Percentiles rank a stretch among this genome's conserved stretches.
Evolutionary conservation across 2,888 invertebrate species (phyloP).

Genomic region (Tryphoninae sp.): DNA sequence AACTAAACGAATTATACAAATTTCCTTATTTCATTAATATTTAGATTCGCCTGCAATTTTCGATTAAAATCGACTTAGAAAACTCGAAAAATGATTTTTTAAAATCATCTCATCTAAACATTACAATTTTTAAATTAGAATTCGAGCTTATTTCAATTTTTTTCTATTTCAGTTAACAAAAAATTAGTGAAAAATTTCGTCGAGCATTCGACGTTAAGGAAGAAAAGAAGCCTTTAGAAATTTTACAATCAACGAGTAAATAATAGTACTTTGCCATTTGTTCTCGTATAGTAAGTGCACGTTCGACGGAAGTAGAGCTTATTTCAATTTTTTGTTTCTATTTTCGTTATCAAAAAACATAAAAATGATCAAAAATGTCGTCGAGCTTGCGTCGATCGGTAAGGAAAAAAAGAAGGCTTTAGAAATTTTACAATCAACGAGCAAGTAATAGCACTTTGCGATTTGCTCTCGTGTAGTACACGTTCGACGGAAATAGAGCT

Average conservation of each 20-base stretch:
- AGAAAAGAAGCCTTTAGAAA: conserved; percentile 14
- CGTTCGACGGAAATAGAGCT: conserved; percentile 59
- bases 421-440: conserved; percentile 45
- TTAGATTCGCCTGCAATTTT: too few relatives aligned
- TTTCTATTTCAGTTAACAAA: not conserved
- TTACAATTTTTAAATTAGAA: not conserved
- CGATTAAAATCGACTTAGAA: too few relatives aligned
- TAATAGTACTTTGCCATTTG: conserved; percentile 48
- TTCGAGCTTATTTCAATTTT: not conserved
- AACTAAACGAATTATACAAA: too few relatives aligned
- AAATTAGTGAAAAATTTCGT: not conserved
- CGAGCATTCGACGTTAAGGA: conserved; percentile 6
- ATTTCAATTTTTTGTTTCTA: not conserved
- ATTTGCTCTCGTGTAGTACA: conserved; percentile 40
- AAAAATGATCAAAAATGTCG: not conserved
- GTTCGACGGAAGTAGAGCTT: conserved; percentile 19
- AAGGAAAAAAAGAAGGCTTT: conserved; percentile 12
- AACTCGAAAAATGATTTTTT: not conserved
- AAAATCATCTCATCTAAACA: not conserved
- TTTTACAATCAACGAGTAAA: conserved; percentile 45
- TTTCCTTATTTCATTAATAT: too few relatives aligned
- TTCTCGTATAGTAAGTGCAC: conserved; percentile 18
- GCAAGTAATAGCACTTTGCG: conserved; percentile 42
- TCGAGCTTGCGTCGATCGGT: conserved; percentile 11
- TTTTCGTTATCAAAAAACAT: not conserved